Percentiles rank a stretch among this genome's conserved stretches.
phyloP scores from a whole-genome alignment of 2,797 vertebrate species.

The Schizopygopsis pylzovi region DNA sequence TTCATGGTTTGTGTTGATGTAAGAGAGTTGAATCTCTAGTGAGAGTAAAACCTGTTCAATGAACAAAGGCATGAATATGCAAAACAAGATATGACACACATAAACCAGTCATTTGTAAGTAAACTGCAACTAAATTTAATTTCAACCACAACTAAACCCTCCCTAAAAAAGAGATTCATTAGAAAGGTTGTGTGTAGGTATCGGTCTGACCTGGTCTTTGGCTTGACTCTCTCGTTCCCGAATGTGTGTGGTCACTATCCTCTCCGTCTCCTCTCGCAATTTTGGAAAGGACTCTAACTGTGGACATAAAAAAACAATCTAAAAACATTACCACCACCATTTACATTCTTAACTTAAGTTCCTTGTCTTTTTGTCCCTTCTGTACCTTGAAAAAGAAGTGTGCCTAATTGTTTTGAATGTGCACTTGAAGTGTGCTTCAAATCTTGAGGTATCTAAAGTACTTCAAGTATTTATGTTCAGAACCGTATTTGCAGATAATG shows the following conservation, averaged over 20 bases:
- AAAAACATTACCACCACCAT: neutral
- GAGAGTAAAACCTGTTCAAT: conserved; percentile 83
- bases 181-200: conserved; percentile 12
- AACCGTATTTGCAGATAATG: neutral
- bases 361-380: neutral
- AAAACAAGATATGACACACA: neutral
- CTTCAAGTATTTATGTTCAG: neutral
- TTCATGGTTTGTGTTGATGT: conserved; percentile 96
- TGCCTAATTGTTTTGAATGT: neutral
- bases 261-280: conserved; percentile 88
- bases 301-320: conserved; percentile 28
- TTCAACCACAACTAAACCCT: neutral
- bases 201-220: conserved; percentile 85
- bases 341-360: neutral
- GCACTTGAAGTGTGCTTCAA: neutral
- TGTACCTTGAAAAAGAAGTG: neutral
- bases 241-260: conserved; percentile 87
- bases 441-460: neutral
- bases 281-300: conserved; percentile 89
- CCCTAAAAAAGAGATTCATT: neutral
- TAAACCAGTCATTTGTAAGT: neutral
- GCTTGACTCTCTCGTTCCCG: conserved; percentile 88
- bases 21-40: conserved; percentile 92
- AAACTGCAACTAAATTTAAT: neutral
- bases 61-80: conserved; percentile 12